Evolutionary conservation across 2,888 invertebrate genomes (phyloP).

Genomic region (Crocallis elinguaria): DNA sequence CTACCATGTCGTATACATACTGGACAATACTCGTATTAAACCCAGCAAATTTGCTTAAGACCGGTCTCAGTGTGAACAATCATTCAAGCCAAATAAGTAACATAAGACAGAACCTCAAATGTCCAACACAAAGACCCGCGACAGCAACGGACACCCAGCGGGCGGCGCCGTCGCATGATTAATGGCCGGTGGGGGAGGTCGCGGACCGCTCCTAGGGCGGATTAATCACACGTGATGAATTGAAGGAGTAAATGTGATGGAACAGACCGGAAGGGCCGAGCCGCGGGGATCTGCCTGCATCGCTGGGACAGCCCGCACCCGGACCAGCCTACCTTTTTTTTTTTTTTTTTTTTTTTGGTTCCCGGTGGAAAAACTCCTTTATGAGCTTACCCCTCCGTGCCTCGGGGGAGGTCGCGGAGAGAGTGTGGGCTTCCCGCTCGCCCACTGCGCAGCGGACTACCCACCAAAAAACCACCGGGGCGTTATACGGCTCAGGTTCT

Average conservation of each 20-base stretch:
- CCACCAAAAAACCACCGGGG: no score
- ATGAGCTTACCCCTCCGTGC: no score
- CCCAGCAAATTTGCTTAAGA: neutral
- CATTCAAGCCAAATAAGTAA: neutral
- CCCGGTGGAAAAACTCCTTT: no score
- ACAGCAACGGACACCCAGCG: constrained; percentile 3
- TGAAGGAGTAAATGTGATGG: constrained; percentile 22
- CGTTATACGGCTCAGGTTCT: no score
- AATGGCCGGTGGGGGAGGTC: constrained; percentile 19
- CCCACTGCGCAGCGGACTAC: no score
- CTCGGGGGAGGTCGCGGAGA: no score
- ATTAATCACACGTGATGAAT: constrained; percentile 30
- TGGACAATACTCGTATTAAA: no score
- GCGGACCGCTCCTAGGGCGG: constrained; percentile 21
- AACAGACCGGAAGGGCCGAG: neutral
- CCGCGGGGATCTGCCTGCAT: neutral
- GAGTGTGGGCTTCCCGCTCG: no score
- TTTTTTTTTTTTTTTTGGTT: no score
- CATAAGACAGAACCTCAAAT: constrained; percentile 4
- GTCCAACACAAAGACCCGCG: constrained; percentile 1
- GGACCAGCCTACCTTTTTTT: no score
- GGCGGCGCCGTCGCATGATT: constrained; percentile 18
- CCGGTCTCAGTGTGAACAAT: neutral
- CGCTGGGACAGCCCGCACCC: no score
- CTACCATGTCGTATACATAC: no score